Evolutionary conservation across 2,797 vertebrate genomes (phyloP), one percentile per base, ranked within the genome.

Genomic region (Erpetoichthys calabaricus): DNA sequence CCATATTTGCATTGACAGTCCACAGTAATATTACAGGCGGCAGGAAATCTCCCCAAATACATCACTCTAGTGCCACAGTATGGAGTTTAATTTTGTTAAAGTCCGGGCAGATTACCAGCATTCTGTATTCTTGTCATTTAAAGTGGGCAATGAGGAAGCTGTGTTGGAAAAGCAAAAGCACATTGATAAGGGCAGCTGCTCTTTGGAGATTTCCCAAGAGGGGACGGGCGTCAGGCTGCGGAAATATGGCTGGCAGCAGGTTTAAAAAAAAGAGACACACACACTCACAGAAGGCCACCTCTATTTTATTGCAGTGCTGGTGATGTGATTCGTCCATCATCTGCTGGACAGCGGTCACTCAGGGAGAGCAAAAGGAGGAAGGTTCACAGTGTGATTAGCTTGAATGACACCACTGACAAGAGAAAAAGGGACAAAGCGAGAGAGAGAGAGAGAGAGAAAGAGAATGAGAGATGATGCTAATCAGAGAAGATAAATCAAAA

Each of bases 151-250:
- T 62, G 67, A 58, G 60, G 53, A 55, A 53, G 65, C 70, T 58
- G 58, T 69, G 63, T 56, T 62, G 64, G 73, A 70, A 75, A 84
- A 70, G 68, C 71, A 70, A 75, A 84, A 70, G 68, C 71, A 64
- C 75, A 74, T 66, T 76, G 82, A 89, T 86, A 86, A 85, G 80
- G 77, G 79, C 75, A 80, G 74, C 71, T 83, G 75, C 59, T 75
- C 76, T 72, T 64, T 63, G 64, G 76, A 87, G 85, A 87, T 89
- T 89, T 92, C 82, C 81, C 81, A 56, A 57, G 82, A 82, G 86
- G 79, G 75, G 79, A 67, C 58, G 67, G 59, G 63, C 73, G 78
- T 73, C 68, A 67, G 65, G 63, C 68, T 65, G 58, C 58, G 64
- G 58, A 71, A 69, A 64, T 75, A 66, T 45, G 66, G 61, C 63